A percentile compares a stretch with the other conserved stretches of the same genome.
These are phyloP conservation scores for Clusia tigrina DNA, from an alignment of 2,888 invertebrate genomes.

Conservation along the genomic window DNA sequence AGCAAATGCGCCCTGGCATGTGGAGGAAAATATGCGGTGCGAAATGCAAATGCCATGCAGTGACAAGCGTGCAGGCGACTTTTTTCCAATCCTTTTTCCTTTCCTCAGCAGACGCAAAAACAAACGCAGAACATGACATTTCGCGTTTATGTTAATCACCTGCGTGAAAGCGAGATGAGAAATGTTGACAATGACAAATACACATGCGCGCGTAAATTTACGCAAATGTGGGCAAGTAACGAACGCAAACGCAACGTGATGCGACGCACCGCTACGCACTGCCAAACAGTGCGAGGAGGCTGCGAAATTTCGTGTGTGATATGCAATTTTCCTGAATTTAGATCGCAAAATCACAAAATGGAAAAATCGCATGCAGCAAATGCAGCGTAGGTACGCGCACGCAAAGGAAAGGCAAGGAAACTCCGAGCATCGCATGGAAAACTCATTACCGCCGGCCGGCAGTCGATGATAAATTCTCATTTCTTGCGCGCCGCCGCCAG, in stretches of 20 bases:
- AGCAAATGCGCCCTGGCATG: conserved; percentile 29
- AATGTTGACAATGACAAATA: conserved; percentile 64
- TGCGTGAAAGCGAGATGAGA: conserved; percentile 58
- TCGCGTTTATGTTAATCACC: conserved; percentile 64
- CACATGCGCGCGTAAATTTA: conserved; percentile 50
- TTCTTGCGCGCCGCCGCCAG: conserved; percentile 38
- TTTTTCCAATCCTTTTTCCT: not conserved
- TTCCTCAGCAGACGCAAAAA: not conserved
- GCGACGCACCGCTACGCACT: too few relatives aligned
- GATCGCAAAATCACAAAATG: too few relatives aligned
- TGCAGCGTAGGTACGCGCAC: conserved; percentile 2
- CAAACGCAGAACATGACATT: conserved; percentile 39
- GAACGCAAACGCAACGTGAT: too few relatives aligned
- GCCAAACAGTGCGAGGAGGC: not conserved
- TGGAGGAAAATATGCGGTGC: conserved; percentile 7
- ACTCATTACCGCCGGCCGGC: conserved; percentile 39
- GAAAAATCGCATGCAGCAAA: conserved; percentile 5
- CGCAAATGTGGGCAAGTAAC: conserved; percentile 29
- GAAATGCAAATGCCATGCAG: conserved; percentile 34
- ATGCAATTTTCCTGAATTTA: conserved; percentile 4
- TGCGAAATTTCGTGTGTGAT: conserved; percentile 45
- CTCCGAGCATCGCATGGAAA: conserved; percentile 31
- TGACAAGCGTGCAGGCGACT: conserved; percentile 30
- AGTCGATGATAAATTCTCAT: conserved; percentile 61
- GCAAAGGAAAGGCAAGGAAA: not conserved